phyloP scores from a whole-genome alignment of 2,888 invertebrate genomes.

The Tortrix viridana region DNA sequence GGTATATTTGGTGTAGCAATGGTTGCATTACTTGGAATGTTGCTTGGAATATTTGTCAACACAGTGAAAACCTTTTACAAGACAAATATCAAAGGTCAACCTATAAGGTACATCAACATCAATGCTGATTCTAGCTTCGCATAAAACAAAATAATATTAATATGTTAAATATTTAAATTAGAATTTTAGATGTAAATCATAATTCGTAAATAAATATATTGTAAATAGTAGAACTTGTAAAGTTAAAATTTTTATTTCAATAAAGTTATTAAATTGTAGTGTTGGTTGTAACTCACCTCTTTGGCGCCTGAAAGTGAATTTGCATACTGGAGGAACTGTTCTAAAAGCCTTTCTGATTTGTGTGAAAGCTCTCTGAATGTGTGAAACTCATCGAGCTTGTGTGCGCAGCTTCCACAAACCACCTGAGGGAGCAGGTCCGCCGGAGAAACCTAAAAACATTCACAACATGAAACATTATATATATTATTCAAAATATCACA shows the following conservation, averaged over 20 bases:
- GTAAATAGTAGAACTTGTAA: slow-evolving; percentile 41
- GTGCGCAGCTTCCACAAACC: slow-evolving; percentile 90
- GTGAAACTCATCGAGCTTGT: slow-evolving; percentile 89
- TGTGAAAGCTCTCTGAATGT: slow-evolving; percentile 90
- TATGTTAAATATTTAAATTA: background rate
- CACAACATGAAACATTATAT: slow-evolving; percentile 50
- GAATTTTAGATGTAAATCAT: slow-evolving; percentile 1
- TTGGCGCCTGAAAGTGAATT: slow-evolving; percentile 86
- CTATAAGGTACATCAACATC: slow-evolving; percentile 72
- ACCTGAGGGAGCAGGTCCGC: slow-evolving; percentile 90
- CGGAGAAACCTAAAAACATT: slow-evolving; percentile 87
- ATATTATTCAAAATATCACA: slow-evolving; percentile 55
- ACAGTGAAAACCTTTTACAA: slow-evolving; percentile 64
- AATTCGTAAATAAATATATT: slow-evolving; percentile 37
- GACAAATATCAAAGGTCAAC: slow-evolving; percentile 64
- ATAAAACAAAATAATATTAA: slow-evolving; percentile 47
- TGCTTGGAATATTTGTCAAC: slow-evolving; percentile 69
- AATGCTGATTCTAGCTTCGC: slow-evolving; percentile 67
- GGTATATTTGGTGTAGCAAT: slow-evolving; percentile 73
- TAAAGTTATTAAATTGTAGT: slow-evolving; percentile 41
- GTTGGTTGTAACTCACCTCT: slow-evolving; percentile 81
- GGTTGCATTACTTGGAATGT: slow-evolving; percentile 68
- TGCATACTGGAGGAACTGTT: slow-evolving; percentile 90
- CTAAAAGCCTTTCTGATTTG: slow-evolving; percentile 89
- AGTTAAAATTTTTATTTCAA: slow-evolving; percentile 36